phyloP scores from a whole-genome alignment of 1,140 invertebrate species.

The Lerema accius region DNA sequence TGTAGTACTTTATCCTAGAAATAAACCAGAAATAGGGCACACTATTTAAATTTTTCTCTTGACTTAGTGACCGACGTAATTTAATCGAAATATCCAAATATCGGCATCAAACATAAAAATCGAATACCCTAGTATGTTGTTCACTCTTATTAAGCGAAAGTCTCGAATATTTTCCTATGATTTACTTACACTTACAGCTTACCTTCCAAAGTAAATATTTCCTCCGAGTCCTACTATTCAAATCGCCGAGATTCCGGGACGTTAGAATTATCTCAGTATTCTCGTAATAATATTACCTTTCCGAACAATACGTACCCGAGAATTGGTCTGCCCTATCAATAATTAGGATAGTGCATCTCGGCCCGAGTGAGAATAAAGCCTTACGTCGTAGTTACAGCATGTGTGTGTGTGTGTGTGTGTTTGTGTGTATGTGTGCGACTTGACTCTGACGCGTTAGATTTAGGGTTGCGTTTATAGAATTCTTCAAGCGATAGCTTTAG shows the following conservation, averaged over 20 bases:
- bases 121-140: no score
- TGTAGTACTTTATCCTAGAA: no score
- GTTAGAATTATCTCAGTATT: conserved; percentile 44
- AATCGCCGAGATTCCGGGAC: not conserved
- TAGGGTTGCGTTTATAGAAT: conserved; percentile 42
- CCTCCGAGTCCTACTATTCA: not conserved
- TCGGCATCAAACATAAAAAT: no score
- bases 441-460: conserved; percentile 60
- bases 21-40: no score
- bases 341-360: conserved; percentile 79
- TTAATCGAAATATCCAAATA: no score
- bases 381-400: conserved; percentile 62
- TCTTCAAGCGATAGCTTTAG: not conserved
- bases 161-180: no score
- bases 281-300: conserved; percentile 58
- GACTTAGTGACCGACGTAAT: no score
- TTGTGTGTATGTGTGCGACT: conserved; percentile 57
- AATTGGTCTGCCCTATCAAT: conserved; percentile 71
- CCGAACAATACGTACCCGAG: conserved; percentile 63
- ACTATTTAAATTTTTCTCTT: no score
- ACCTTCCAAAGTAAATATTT: no score
- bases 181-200: no score
- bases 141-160: no score
- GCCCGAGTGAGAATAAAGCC: conserved; percentile 75
- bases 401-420: conserved; percentile 54